Conservation (phyloP, 2,113 vertebrate genomes). For the Tragelaphus strepsiceros region DNA sequence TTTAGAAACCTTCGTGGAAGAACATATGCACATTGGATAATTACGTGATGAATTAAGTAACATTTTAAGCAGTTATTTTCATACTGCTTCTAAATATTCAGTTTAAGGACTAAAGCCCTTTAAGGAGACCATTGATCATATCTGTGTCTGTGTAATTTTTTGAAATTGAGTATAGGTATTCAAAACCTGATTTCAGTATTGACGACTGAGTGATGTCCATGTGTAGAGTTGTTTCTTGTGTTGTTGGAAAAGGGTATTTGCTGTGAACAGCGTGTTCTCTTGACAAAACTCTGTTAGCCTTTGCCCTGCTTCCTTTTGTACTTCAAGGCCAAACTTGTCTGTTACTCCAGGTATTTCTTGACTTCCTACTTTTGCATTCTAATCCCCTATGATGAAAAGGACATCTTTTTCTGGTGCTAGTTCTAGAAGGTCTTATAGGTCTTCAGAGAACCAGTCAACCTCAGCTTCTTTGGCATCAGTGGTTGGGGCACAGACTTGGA, state of each 20-base stretch:
- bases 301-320: not conserved
- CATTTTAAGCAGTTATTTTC: not conserved
- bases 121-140: not conserved
- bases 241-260: not conserved
- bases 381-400: not conserved
- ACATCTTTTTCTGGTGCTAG: not conserved
- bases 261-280: not conserved
- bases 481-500: not conserved
- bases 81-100: not conserved
- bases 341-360: not conserved
- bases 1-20: not conserved
- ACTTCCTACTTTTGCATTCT: not conserved
- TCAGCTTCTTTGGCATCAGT: not conserved
- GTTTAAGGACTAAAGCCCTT: not conserved
- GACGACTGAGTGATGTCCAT: not conserved
- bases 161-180: not conserved
- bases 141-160: not conserved
- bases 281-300: not conserved
- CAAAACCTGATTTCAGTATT: not conserved
- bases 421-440: not conserved
- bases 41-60: not conserved
- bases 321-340: not conserved
- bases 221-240: not conserved
- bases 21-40: not conserved
- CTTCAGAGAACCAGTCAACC: not conserved